A percentile compares a stretch with the other conserved stretches of the same genome.
These are phyloP conservation scores for Drepana arcuata DNA, from an alignment of 1,140 invertebrate species.

Conservation along the genomic window DNA sequence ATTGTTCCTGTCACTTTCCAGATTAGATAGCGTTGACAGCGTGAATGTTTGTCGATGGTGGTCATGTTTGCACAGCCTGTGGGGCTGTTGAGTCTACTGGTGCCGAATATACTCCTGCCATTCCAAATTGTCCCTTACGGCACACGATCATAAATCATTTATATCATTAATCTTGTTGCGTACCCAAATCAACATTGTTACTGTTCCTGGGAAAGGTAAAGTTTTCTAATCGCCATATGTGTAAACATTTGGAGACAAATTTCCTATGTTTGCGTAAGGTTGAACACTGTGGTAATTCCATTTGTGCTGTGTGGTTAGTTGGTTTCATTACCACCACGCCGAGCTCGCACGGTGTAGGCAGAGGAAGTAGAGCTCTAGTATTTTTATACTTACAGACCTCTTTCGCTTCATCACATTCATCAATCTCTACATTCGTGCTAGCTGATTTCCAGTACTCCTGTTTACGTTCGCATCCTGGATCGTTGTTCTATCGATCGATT, in stretches of 20 bases:
- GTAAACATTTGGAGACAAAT: conserved; percentile 8
- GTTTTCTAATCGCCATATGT: conserved; percentile 10
- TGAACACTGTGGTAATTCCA: too few species aligned
- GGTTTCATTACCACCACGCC: too few species aligned
- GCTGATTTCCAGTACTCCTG: too few species aligned
- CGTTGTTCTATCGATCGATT: too few species aligned
- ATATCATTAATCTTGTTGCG: conserved; percentile 1
- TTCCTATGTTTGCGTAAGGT: too few species aligned
- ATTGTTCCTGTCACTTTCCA: conserved; percentile 32
- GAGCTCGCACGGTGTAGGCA: too few species aligned
- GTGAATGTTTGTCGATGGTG: conserved; percentile 38
- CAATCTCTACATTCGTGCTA: too few species aligned
- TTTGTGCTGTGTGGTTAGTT: too few species aligned
- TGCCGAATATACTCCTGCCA: conserved; percentile 13
- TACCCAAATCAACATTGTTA: conserved; percentile 7
- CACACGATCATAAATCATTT: conserved; percentile 17
- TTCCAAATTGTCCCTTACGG: conserved; percentile 14
- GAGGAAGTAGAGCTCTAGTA: too few species aligned
- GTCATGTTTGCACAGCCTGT: conserved; percentile 36
- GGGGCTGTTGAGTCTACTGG: conserved; percentile 29
- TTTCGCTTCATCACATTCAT: too few species aligned
- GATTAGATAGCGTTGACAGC: conserved; percentile 50
- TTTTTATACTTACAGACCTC: too few species aligned
- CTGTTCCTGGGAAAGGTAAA: conserved; percentile 8
- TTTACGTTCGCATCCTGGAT: too few species aligned